Conservation (phyloP, 2,888 invertebrate genomes). For the Chelonus formosanus region DNA sequence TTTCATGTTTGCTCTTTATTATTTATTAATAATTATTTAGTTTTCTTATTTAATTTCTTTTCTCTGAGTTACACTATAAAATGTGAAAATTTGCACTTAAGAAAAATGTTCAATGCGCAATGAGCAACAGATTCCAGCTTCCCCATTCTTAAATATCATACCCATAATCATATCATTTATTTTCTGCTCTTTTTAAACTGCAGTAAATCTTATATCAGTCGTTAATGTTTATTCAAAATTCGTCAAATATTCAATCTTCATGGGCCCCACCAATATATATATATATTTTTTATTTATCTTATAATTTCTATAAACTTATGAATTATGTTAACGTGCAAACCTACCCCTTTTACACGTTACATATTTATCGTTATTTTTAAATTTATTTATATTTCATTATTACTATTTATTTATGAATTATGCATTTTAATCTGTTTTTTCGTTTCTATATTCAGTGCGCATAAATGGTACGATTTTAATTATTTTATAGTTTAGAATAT, state of each 20-base stretch:
- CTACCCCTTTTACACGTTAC: too few species aligned
- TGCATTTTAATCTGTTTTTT: conserved; percentile 24
- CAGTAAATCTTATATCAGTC: too few species aligned
- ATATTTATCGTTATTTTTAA: too few species aligned
- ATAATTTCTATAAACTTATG: too few species aligned
- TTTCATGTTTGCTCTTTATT: background rate
- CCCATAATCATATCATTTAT: conserved; percentile 12
- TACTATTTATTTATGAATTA: conserved; percentile 11
- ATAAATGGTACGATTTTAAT: conserved; percentile 47
- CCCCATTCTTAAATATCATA: conserved; percentile 18
- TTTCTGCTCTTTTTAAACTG: too few species aligned
- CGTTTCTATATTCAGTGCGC: conserved; percentile 45
- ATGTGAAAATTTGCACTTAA: conserved; percentile 49
- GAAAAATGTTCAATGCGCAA: conserved; percentile 46
- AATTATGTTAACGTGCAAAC: too few species aligned
- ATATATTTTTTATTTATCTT: too few species aligned
- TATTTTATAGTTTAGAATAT: conserved; percentile 61
- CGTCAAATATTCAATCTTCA: too few species aligned
- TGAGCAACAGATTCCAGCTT: conserved; percentile 47
- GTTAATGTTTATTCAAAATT: too few species aligned
- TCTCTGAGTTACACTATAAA: conserved; percentile 42
- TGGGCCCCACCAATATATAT: too few species aligned
- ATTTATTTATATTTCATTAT: conserved; percentile 6
- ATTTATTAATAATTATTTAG: conserved; percentile 18
- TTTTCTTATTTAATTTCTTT: conserved; percentile 33